Percentiles rank a stretch among this genome's conserved stretches.
Conservation (phyloP, 2,113 vertebrate genomes). For the Tauraco erythrolophus region DNA sequence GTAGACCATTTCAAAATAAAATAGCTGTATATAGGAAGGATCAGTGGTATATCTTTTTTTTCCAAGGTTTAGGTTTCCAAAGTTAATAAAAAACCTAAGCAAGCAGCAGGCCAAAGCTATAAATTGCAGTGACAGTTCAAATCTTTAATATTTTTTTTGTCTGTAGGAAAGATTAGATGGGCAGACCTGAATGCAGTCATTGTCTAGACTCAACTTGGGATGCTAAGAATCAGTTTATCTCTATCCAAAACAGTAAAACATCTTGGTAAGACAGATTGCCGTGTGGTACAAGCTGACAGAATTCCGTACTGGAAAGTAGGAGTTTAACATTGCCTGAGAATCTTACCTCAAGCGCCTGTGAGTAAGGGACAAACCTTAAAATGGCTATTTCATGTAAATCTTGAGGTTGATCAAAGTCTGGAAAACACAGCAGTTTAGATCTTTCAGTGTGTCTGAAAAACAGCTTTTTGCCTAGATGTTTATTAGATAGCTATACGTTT, state of each 20-base stretch:
- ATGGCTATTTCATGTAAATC: neutral
- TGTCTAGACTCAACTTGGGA: neutral
- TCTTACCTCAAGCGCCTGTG: neutral
- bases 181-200: neutral
- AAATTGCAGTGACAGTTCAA: neutral
- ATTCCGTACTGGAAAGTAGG: neutral
- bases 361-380: neutral
- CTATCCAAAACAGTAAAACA: neutral
- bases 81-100: neutral
- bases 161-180: neutral
- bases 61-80: neutral
- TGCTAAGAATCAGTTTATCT: neutral
- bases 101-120: neutral
- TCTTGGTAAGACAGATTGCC: neutral
- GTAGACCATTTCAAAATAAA: neutral
- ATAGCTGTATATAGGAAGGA: neutral
- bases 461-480: neutral
- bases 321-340: neutral
- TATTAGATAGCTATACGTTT: neutral
- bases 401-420: neutral
- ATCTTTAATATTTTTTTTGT: neutral
- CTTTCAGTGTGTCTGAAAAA: neutral
- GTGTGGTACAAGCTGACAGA: neutral
- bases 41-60: neutral
- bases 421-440: neutral